Percentiles rank a stretch among this genome's conserved stretches.
These are phyloP conservation scores for Thamnophis elegans DNA, from an alignment of 2,797 vertebrate species.

Conservation along the genomic window DNA sequence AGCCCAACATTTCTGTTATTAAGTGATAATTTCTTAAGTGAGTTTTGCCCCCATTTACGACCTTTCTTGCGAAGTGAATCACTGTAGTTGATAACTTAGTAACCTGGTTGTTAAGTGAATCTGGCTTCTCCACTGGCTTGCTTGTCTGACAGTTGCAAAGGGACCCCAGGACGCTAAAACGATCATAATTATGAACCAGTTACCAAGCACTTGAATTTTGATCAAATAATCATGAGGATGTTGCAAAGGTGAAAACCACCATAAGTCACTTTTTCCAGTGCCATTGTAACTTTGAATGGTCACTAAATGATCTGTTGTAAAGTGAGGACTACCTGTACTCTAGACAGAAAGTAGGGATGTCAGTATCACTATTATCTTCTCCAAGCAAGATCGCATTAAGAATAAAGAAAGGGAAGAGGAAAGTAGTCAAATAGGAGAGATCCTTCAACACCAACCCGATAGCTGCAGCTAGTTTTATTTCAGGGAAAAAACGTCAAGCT, in stretches of 20 bases:
- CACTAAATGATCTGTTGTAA: background rate
- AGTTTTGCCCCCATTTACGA: background rate
- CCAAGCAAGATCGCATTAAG: background rate
- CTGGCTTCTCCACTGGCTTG: background rate
- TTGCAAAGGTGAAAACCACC: background rate
- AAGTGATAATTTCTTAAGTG: background rate
- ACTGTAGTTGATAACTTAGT: background rate
- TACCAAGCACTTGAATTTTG: background rate
- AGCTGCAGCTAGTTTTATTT: background rate
- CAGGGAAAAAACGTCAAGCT: background rate
- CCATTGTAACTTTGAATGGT: background rate
- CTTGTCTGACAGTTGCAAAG: background rate
- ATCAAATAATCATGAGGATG: background rate
- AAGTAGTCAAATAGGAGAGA: background rate
- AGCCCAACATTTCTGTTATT: background rate
- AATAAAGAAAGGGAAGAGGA: background rate
- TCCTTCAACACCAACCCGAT: background rate
- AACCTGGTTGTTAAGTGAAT: background rate
- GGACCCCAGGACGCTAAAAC: background rate
- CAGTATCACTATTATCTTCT: background rate
- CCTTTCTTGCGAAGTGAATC: background rate
- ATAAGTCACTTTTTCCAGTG: background rate
- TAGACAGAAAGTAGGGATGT: background rate
- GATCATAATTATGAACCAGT: background rate
- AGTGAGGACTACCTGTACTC: background rate